Evolutionary conservation across 2,797 vertebrate genomes (phyloP).

Genomic region (Chloroceryle inda): DNA sequence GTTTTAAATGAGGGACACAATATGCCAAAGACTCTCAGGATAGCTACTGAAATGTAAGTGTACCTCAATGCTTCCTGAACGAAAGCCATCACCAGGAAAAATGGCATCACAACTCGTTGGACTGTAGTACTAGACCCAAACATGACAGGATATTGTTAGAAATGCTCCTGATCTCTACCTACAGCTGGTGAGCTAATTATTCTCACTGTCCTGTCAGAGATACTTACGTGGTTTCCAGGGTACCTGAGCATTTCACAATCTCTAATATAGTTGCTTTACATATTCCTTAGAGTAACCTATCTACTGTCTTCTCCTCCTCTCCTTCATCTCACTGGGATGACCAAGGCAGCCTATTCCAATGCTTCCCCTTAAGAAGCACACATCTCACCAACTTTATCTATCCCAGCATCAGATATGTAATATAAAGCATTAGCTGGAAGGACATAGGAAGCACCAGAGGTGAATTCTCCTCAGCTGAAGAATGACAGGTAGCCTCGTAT

Average conservation of each 20-base stretch:
- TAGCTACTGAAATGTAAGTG: slow-evolving; percentile 16
- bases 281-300: not conserved
- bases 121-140: slow-evolving; percentile 47
- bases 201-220: slow-evolving; percentile 23
- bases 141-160: slow-evolving; percentile 36
- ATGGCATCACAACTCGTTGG: slow-evolving; percentile 32
- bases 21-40: not conserved
- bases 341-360: not conserved
- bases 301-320: not conserved
- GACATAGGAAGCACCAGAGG: not conserved
- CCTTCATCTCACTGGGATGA: not conserved
- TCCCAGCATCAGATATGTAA: not conserved
- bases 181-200: slow-evolving; percentile 47
- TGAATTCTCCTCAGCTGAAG: not conserved
- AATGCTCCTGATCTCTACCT: slow-evolving; percentile 12
- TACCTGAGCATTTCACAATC: not conserved
- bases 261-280: not conserved
- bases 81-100: slow-evolving; percentile 17
- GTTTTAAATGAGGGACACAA: slow-evolving; percentile 30
- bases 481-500: rapidly evolving
- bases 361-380: not conserved
- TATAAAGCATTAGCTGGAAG: not conserved
- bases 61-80: not conserved
- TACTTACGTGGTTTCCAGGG: not conserved
- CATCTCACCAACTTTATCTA: not conserved